Evolutionary conservation across 2,888 invertebrate genomes (phyloP).

Genomic region (Junonia oenone): DNA sequence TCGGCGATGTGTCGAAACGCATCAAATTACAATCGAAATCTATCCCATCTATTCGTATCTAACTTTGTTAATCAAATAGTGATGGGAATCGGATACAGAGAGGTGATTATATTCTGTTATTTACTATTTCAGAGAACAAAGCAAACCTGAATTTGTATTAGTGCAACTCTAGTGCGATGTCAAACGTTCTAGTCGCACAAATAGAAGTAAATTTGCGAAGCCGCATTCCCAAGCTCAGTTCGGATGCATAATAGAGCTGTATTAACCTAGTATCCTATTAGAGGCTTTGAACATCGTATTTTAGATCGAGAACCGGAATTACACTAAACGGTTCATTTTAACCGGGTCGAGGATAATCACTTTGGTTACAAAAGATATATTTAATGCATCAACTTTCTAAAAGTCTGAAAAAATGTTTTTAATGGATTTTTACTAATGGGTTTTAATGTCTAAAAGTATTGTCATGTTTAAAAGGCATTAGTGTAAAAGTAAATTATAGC

Average conservation of each 20-base stretch:
- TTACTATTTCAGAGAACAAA: conserved; percentile 16
- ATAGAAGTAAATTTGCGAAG: conserved; percentile 20
- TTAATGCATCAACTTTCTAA: conserved; percentile 3
- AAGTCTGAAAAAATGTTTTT: too few species aligned
- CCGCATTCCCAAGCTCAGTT: conserved; percentile 11
- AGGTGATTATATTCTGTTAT: conserved; percentile 17
- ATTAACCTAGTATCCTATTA: conserved; percentile 17
- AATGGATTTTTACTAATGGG: too few species aligned
- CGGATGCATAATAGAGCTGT: conserved; percentile 14
- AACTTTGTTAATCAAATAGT: conserved; percentile 15
- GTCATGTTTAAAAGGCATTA: too few species aligned
- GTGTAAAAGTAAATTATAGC: too few species aligned
- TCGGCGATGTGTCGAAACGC: not conserved
- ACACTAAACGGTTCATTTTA: conserved; percentile 12
- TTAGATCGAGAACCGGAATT: conserved; percentile 11
- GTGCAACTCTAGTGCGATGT: conserved; percentile 6
- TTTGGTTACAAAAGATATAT: not conserved
- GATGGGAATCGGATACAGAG: conserved; percentile 10
- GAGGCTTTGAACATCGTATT: conserved; percentile 19
- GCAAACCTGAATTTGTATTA: conserved; percentile 15
- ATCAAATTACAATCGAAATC: conserved; percentile 3
- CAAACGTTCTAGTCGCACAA: conserved; percentile 14
- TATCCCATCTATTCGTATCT: conserved; percentile 3
- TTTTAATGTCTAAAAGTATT: too few species aligned
- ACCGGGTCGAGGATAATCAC: not conserved